These are phyloP conservation scores for Pristionchus maxplancki DNA, from an alignment of 2,888 invertebrate genomes.

Conservation along the genomic window DNA sequence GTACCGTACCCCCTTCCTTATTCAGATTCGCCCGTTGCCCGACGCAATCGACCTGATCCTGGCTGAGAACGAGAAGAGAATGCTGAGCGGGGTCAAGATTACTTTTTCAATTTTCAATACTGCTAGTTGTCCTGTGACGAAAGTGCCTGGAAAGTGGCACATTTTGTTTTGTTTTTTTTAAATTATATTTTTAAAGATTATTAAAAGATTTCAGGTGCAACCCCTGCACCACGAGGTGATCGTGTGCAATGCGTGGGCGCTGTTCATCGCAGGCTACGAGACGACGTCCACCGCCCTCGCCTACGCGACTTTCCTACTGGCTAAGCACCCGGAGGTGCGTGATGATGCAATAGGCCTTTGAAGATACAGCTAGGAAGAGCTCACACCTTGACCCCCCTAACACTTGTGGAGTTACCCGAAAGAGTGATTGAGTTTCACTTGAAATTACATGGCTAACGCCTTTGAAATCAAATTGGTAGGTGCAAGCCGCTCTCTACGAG, in stretches of 20 bases:
- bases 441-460: too few species aligned
- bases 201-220: neutral
- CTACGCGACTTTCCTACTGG: conserved; percentile 79
- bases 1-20: too few species aligned
- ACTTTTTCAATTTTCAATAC: too few species aligned
- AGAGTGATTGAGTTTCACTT: too few species aligned
- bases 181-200: neutral
- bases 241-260: conserved; percentile 48
- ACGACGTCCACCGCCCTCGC: conserved; percentile 80
- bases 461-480: too few species aligned
- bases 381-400: too few species aligned
- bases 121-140: too few species aligned
- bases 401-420: too few species aligned
- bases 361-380: too few species aligned
- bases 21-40: conserved; percentile 37
- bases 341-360: too few species aligned
- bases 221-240: conserved; percentile 49
- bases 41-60: conserved; percentile 49
- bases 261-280: conserved; percentile 68
- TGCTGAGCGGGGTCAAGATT: conserved; percentile 10
- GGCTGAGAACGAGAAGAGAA: conserved; percentile 44
- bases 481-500: neutral
- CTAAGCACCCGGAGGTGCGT: conserved; percentile 79
- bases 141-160: too few species aligned
- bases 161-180: too few species aligned